Base-by-base conservation (phyloP, 2,888 invertebrate species). In the Pollenia angustigena region DNA sequence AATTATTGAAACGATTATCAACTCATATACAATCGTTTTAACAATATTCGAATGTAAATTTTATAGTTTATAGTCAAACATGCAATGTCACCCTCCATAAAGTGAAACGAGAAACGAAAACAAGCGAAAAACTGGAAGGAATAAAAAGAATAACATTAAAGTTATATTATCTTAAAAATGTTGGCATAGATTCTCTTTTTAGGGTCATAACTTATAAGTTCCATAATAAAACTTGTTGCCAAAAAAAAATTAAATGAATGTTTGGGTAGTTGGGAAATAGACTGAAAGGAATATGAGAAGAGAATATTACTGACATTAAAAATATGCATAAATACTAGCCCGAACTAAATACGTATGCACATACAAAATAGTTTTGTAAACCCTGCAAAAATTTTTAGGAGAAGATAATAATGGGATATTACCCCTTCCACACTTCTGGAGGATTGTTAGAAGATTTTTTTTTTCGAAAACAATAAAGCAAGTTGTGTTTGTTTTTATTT, bases 211-310 rank as follows among this genome's bases (percentile, higher is more conserved):
- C 62, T 85, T 82, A 85, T 75, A 81, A 82, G 74, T 85, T 79
- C 82, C 74, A 85, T 81, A 82, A 85, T 85, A 82, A 82, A 85
- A 85, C 85, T 85, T 85, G 85, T 82, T 85, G 81, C 81, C 81
- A 85, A 85, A 85, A 85, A 85, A 85, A 72, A 58, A 54, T 44
- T 9, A 18, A 56, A 46, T 14, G 23, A 46, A 78, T 66, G 46
- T 66, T 58, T 56, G 81, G 56, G 18, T 12, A 50, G 23, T 50
- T 71, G 23, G 4, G 42, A 62, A 48, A 48, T 40, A 76, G 85
- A 81, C 75, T 71, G 48, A 56, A 71, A 81, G 81, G 69, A 78
- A 78, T 50, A 71, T 71, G 80, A 69, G 52, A 75, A 48, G 40
- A 69, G 12, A 64, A 69, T 12, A 42, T 69, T 62, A 71, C 40